A percentile compares a stretch with the other conserved stretches of the same genome.
These are phyloP conservation scores for Chrysomela aeneicollis DNA, from an alignment of 2,888 invertebrate genomes.

Conservation along the genomic window DNA sequence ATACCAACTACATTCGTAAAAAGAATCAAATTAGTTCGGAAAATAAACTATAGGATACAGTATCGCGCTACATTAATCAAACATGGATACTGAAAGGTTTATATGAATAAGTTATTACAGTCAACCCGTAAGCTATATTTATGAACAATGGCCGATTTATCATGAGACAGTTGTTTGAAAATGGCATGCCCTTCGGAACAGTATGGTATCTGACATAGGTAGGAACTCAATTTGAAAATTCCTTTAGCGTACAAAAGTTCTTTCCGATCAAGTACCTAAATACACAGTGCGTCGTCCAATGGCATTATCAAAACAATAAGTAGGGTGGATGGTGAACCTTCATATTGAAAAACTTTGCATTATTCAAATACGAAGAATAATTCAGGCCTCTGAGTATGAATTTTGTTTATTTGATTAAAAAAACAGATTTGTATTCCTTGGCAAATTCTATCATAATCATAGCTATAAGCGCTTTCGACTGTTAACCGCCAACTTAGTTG, in stretches of 20 bases:
- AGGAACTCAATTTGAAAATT: not conserved
- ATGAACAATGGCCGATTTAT: conserved; percentile 16
- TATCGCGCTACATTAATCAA: not conserved
- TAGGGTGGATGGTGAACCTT: too few relatives aligned
- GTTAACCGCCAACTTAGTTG: too few relatives aligned
- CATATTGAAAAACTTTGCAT: too few relatives aligned
- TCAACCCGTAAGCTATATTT: conserved; percentile 1
- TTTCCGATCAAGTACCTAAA: too few relatives aligned
- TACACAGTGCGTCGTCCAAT: too few relatives aligned
- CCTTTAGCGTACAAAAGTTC: not conserved
- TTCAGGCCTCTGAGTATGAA: too few relatives aligned
- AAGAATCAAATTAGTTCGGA: not conserved
- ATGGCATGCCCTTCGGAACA: conserved; percentile 2
- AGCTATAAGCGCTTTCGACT: too few relatives aligned
- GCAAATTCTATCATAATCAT: too few relatives aligned
- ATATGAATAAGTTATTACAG: conserved; percentile 8
- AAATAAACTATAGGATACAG: not conserved
- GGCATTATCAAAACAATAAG: too few relatives aligned
- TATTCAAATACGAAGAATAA: too few relatives aligned
- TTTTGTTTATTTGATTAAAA: too few relatives aligned
- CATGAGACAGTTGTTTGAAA: not conserved
- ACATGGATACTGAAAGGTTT: not conserved
- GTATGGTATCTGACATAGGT: not conserved
- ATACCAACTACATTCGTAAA: not conserved
- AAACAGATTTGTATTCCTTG: too few relatives aligned